Conservation (phyloP, 1,140 invertebrate genomes). For the Rhagoletis pomonella region DNA sequence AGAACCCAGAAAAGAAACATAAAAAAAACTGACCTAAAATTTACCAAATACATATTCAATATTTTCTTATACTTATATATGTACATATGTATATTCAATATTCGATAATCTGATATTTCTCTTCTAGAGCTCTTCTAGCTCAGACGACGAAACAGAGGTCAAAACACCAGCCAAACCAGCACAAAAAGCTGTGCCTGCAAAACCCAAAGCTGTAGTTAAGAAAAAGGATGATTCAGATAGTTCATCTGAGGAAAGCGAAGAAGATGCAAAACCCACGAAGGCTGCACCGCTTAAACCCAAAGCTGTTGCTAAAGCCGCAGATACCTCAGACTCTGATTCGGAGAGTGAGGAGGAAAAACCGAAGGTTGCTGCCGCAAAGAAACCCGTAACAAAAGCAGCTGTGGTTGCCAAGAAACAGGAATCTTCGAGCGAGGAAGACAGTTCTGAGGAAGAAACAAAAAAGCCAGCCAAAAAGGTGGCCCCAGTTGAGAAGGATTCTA, state of each 20-base stretch:
- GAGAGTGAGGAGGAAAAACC: constrained; percentile 66
- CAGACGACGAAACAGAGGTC: constrained; percentile 63
- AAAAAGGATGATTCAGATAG: constrained; percentile 54
- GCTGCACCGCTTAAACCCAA: constrained; percentile 58
- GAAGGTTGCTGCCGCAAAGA: constrained; percentile 54
- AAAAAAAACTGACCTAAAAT: no score
- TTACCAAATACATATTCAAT: no score
- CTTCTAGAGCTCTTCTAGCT: background rate
- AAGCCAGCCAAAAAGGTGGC: constrained; percentile 51
- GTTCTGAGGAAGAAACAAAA: constrained; percentile 61
- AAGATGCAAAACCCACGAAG: constrained; percentile 52
- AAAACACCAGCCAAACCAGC: constrained; percentile 61
- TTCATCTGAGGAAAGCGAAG: constrained; percentile 55
- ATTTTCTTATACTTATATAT: no score
- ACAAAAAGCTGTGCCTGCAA: constrained; percentile 45
- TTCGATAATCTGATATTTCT: no score
- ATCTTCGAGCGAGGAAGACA: constrained; percentile 63
- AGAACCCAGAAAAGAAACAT: no score
- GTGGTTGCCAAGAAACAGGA: constrained; percentile 62
- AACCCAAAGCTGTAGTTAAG: constrained; percentile 58
- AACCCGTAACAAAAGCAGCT: constrained; percentile 60
- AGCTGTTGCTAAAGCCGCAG: constrained; percentile 59
- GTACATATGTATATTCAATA: no score
- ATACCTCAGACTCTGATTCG: constrained; percentile 53
- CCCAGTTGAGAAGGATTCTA: constrained; percentile 73